Evolutionary conservation across 1,140 invertebrate genomes (phyloP), one percentile per base, ranked within the genome.

Genomic region (Rhyzopertha dominica): DNA sequence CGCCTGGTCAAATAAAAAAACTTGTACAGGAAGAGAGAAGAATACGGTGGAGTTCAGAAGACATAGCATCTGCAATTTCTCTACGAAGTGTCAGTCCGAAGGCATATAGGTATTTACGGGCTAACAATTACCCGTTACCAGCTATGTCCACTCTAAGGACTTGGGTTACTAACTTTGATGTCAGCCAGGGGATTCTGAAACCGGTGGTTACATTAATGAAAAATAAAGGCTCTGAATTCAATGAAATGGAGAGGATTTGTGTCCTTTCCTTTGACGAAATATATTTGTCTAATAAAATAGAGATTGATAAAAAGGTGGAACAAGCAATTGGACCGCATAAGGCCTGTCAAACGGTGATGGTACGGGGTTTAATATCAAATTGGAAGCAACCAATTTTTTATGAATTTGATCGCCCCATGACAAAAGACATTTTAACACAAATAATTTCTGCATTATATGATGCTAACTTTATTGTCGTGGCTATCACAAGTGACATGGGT

Each of bases 311-410:
- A 23, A 42, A 36, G 39, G 3, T 9, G 2, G 17, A 51, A 32
- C 34, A 38, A 31, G 28, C 32, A 5, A 25, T 43, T 26, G 40
- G 43, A 18, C 44, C 39, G 4, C 43, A 51, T 17, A 36, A 34
- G 31, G 9, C 37, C 12, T 51, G 49, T 26, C 39, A 47, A 24
- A 23, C 28, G 5, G 43, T 47, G 3, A 47, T 51, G 29, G 30
- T 40, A 14, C n/a, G 43, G 12, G 49, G 37, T 2, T 22, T 41
- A 13, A 13, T 39, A n/a, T n/a, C n/a, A n/a, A 13, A 29, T 59
- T 7, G 71, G 75, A 56, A 66, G 18, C 37, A 39, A 24, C 37
- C 2, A 4, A 8, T 39, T 19, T 39, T 19, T n/a, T 39, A 39
- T 19, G 12, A 23, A 7, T 39, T 39, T 25, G 37, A 39, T 17